Evolutionary conservation across 2,797 vertebrate species (phyloP), one percentile per base, ranked within the genome.

Genomic region (Girardinus metallicus): DNA sequence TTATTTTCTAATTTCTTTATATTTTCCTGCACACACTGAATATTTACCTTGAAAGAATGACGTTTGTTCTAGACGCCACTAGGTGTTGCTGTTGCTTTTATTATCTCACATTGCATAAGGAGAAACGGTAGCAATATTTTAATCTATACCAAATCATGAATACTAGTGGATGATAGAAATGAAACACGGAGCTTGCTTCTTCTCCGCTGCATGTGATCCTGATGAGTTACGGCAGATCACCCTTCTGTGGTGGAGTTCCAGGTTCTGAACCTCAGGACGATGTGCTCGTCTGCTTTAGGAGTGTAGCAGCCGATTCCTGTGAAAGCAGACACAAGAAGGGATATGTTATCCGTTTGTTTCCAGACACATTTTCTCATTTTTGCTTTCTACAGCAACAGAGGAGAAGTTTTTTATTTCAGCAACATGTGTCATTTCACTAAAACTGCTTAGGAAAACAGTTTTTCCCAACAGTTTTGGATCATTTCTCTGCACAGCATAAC

Each of bases 281-380:
- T 90, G 74, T 93, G 88, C 68, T 95, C 92, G 4, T 92, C 71
- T 41, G 46, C 81, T 83, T 80, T 75, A 1, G 87, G 92, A 74
- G 3, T 85, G 84, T 94, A 95, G 83, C 94, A 95, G 83, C 92
- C 89, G 1, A 94, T 79, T 79, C 93, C 93, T 95, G 90, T 73
- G 21, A 76, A 46, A 77, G 75, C 12, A 73, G 44, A 81, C 7
- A 26, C 15, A 21, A 16, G 1, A 79, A 76, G 43, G 13, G 7
- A 36, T 16, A 9, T 41, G 7, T 23, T 68, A 23, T n/a, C 4
- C 10, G 4, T n/a, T 43, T 6, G 26, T 68, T 29, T 16, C 26
- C 68, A 60, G 43, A 41, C 6, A 62, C 29, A 66, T 43, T 31
- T 15, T 79, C 16, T 55, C 11, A 2, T 5, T 21, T 29, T 5